Evolutionary conservation across 2,888 invertebrate genomes (phyloP), one percentile per base, ranked within the genome.

Genomic region (Mayetiola destructor): DNA sequence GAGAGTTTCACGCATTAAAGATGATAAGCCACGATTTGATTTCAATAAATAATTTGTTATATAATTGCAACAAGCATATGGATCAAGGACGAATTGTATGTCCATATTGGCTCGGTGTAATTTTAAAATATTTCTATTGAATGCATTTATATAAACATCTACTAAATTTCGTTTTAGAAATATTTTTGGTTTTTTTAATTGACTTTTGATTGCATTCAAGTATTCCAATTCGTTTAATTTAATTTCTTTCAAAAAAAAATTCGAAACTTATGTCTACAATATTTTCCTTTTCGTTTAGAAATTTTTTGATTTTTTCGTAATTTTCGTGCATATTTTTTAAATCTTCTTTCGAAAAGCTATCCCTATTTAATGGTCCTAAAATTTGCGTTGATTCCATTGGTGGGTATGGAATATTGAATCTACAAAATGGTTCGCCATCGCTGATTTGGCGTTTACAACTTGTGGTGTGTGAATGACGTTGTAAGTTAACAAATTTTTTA

Each of bases 91-190:
- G 61, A 63, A 69, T 58, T 70, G 69, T 14, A 66, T 60, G 60
- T 69, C 69, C 63, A 67, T 65, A 58, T 69, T 69, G 5, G 69
- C 66, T 37, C 60, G 54, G n/a, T 62, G 63, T 12, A 66, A 56
- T 14, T 59, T n/a, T 42, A 66, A 37, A 40, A 66, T 60, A 63
- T 59, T 61, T 57, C 10, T 3, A 12, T 59, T 59, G 57, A 57
- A 64, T 36, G 61, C 48, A 61, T 64, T 63, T n/a, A 61, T 30
- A 27, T 32, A 35, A 21, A 39, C 21, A 10, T 56, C 56, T 3
- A 8, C 16, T 6, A 21, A n/a, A 14, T 1, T 1, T 12, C 55
- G 37, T 37, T 21, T 29, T 5, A 40, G 21, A 40, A 32, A 58
- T 10, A 55, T 20, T 16, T 16, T 58, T 8, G 4, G 23, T 36